These are phyloP conservation scores for Propithecus deckenii DNA, from an alignment of 2,797 vertebrate species.

Conservation along the genomic window DNA sequence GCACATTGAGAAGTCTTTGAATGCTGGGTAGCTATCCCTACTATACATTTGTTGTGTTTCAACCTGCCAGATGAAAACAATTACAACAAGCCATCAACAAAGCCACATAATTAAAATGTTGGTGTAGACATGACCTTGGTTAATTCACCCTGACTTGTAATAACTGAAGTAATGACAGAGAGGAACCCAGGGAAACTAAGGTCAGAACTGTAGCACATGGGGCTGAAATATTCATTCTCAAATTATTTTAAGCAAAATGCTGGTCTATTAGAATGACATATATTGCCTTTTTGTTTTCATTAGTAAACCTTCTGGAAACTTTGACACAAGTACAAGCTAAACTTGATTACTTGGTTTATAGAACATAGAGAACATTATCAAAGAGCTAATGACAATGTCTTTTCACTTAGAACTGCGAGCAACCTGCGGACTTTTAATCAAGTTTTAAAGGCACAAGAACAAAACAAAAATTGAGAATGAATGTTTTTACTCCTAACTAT, in stretches of 20 bases:
- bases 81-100: constrained; percentile 56
- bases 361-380: constrained; percentile 55
- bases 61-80: constrained; percentile 54
- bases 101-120: constrained; percentile 64
- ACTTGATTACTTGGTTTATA: constrained; percentile 71
- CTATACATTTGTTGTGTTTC: constrained; percentile 21
- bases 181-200: neutral
- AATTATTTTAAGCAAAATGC: constrained; percentile 40
- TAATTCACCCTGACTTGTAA: constrained; percentile 37
- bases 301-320: constrained; percentile 51
- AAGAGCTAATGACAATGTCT: constrained; percentile 58
- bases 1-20: neutral
- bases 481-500: constrained; percentile 1
- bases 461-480: constrained; percentile 64
- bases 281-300: constrained; percentile 44
- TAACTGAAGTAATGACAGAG: neutral
- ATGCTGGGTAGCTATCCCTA: neutral
- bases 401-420: constrained; percentile 53
- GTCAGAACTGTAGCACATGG: neutral
- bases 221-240: neutral
- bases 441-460: constrained; percentile 68
- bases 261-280: neutral
- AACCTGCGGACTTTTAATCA: constrained; percentile 66
- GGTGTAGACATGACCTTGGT: constrained; percentile 41
- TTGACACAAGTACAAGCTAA: constrained; percentile 61